Conservation (phyloP, 1,140 invertebrate species). For the Papilio polyxenes region DNA sequence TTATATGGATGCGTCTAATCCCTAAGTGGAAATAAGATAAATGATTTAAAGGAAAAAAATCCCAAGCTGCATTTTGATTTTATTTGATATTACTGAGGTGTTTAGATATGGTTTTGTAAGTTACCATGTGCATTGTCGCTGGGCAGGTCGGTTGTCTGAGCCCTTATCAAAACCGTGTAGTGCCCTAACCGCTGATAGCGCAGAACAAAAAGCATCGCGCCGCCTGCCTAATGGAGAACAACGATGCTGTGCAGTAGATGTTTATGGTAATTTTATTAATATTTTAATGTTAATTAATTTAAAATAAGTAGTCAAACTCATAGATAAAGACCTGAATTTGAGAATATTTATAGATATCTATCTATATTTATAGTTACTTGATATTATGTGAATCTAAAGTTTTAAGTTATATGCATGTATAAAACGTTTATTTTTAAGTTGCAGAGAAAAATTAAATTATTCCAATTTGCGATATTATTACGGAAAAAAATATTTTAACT, state of each 20-base stretch:
- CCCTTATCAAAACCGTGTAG: slow-evolving; percentile 12
- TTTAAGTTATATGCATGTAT: no score
- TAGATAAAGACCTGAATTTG: background rate
- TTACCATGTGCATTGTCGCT: background rate
- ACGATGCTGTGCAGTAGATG: background rate
- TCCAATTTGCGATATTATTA: background rate
- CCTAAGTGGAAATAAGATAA: no score
- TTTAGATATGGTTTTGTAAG: background rate
- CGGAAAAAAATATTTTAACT: background rate
- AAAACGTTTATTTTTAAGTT: no score
- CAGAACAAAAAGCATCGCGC: background rate
- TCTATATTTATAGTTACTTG: no score
- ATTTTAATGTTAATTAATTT: background rate
- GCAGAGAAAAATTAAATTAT: no score
- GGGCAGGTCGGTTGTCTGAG: background rate
- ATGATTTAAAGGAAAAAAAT: no score
- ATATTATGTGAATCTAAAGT: no score
- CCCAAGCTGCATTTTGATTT: background rate
- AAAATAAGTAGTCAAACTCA: background rate
- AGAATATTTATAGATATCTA: no score
- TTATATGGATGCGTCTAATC: no score
- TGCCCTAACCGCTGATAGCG: background rate
- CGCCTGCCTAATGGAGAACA: slow-evolving; percentile 19
- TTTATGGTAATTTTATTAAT: background rate
- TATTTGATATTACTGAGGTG: background rate